These are phyloP conservation scores for Typhlichthys subterraneus DNA, from an alignment of 2,797 vertebrate genomes.

Conservation along the genomic window DNA sequence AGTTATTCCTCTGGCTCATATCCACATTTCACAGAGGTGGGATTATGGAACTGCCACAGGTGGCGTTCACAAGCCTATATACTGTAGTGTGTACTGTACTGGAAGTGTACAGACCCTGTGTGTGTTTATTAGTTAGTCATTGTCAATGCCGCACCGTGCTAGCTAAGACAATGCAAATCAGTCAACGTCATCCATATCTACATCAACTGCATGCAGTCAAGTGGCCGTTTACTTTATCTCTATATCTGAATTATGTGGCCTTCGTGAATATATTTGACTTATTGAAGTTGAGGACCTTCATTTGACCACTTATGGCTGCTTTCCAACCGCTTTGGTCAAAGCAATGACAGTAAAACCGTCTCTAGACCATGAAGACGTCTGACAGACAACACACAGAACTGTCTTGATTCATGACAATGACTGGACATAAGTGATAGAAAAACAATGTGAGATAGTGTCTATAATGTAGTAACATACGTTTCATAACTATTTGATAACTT, in stretches of 20 bases:
- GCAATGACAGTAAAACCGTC: constrained; percentile 31
- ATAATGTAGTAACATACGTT: no score
- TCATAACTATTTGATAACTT: no score
- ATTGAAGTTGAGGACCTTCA: constrained; percentile 34
- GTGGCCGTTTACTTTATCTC: constrained; percentile 30
- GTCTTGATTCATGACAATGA: no score
- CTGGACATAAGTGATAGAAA: no score
- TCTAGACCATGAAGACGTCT: constrained; percentile 23
- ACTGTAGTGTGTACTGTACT: constrained; percentile 4
- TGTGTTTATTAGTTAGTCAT: constrained; percentile 11
- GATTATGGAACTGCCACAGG: constrained; percentile 58
- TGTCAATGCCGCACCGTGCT: constrained; percentile 53
- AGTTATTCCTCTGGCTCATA: constrained; percentile 68
- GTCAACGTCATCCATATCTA: constrained; percentile 29
- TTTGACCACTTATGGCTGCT: constrained; percentile 28
- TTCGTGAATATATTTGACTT: constrained; percentile 31
- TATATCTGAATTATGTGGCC: constrained; percentile 28
- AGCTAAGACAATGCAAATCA: constrained; percentile 37
- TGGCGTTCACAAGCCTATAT: constrained; percentile 61
- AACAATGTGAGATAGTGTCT: no score
- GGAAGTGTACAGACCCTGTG: constrained; percentile 5
- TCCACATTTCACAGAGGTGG: constrained; percentile 44
- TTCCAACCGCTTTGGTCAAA: constrained; percentile 13
- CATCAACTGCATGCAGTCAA: constrained; percentile 36
- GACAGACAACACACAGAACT: no score